A percentile compares a stretch with the other conserved stretches of the same genome.
Conservation (phyloP, 64 coral and sea anemone species). For the Cladopsammia gracilis region DNA sequence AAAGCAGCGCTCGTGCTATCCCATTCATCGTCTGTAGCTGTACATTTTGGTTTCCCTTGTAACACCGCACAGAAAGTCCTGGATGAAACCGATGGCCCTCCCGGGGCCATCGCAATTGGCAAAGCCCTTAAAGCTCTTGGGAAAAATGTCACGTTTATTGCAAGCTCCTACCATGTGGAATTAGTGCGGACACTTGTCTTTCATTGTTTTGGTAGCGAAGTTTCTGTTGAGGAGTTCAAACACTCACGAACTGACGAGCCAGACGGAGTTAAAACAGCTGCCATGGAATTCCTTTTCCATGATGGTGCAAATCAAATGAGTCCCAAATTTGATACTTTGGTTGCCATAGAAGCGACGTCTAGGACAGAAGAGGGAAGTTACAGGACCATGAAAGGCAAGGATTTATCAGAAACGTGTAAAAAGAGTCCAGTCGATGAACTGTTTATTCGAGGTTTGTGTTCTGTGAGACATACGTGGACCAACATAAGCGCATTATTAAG, state of each 20-base stretch:
- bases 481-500: too few species aligned
- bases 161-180: conserved; percentile 61
- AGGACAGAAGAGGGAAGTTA: conserved; percentile 52
- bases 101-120: conserved; percentile 73
- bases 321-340: conserved; percentile 75
- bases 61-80: conserved; percentile 27
- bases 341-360: conserved; percentile 84
- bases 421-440: conserved; percentile 86
- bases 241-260: neutral
- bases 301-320: conserved; percentile 2
- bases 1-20: conserved; percentile 82
- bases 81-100: conserved; percentile 87
- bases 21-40: conserved; percentile 66
- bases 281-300: conserved; percentile 66
- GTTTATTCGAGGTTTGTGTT: conserved; percentile 69
- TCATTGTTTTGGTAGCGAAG: conserved; percentile 15
- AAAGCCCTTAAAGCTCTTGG: conserved; percentile 88
- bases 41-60: conserved; percentile 85
- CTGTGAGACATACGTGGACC: neutral
- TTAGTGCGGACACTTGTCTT: conserved; percentile 60
- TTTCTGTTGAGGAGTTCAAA: conserved; percentile 66
- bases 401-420: conserved; percentile 75
- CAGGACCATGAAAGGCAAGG: conserved; percentile 73
- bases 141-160: conserved; percentile 79
- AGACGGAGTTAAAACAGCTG: conserved; percentile 35